Evolutionary conservation across 2,113 vertebrate species (phyloP).

Genomic region (Heterocephalus glaber): DNA sequence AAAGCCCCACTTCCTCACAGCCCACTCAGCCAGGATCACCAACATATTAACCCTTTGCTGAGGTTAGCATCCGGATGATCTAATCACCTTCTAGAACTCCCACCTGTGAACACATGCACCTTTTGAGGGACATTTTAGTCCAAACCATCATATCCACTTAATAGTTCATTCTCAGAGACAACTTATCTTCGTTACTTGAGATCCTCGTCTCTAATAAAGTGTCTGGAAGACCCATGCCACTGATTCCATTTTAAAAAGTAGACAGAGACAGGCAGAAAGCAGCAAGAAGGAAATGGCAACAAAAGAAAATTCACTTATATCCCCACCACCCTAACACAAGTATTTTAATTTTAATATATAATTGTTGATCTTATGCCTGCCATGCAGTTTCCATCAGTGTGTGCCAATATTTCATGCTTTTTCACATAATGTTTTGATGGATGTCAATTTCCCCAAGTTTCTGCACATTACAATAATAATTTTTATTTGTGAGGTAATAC

Average conservation of each 20-base stretch:
- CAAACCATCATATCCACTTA: neutral
- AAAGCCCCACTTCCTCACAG: neutral
- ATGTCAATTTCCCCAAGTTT: neutral
- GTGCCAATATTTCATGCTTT: neutral
- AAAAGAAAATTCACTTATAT: neutral
- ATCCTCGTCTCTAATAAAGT: neutral
- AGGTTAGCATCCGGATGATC: neutral
- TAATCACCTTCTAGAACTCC: neutral
- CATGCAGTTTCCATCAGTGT: neutral
- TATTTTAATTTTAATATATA: neutral
- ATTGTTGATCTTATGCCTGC: neutral
- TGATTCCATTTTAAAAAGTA: neutral
- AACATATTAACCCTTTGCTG: neutral
- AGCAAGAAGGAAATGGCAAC: neutral
- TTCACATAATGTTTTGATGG: neutral
- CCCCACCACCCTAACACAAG: neutral
- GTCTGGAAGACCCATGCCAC: neutral
- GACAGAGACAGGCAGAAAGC: neutral
- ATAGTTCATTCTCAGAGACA: neutral
- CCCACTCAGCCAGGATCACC: neutral
- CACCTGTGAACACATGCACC: neutral
- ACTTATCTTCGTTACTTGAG: neutral
- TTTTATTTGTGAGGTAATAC: constrained; percentile 29
- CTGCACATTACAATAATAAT: neutral
- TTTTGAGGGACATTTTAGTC: neutral